Conservation (phyloP, 2,113 vertebrate genomes). For the Chloebia gouldiae region DNA sequence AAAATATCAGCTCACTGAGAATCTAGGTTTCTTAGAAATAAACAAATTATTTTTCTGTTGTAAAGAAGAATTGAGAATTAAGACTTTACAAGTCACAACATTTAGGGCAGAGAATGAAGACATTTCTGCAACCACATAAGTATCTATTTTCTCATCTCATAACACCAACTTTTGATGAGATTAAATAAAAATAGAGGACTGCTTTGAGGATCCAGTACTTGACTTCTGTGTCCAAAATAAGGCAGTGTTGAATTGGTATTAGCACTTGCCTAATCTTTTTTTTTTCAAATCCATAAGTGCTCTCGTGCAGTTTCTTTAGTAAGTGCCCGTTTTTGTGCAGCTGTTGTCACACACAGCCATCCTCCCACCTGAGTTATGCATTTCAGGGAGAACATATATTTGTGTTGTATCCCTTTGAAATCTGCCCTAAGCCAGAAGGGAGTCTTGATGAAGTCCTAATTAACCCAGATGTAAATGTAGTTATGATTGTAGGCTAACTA, state of each 20-base stretch:
- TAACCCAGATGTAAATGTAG: not conserved
- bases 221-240: not conserved
- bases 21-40: not conserved
- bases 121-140: not conserved
- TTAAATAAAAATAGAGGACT: not conserved
- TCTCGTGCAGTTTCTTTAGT: not conserved
- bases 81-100: not conserved
- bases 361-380: not conserved
- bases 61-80: not conserved
- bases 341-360: not conserved
- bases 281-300: not conserved
- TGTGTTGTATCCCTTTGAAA: fast-evolving
- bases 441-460: not conserved
- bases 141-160: not conserved
- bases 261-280: not conserved
- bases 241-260: not conserved
- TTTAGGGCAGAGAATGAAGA: not conserved
- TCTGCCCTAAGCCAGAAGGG: not conserved
- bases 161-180: not conserved
- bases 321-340: not conserved
- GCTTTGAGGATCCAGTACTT: not conserved
- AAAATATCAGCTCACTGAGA: not conserved
- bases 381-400: not conserved
- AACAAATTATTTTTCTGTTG: not conserved
- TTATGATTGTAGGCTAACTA: not conserved